These are phyloP conservation scores for Rhabdomys pumilio DNA, from an alignment of 2,797 vertebrate species.

Conservation along the genomic window DNA sequence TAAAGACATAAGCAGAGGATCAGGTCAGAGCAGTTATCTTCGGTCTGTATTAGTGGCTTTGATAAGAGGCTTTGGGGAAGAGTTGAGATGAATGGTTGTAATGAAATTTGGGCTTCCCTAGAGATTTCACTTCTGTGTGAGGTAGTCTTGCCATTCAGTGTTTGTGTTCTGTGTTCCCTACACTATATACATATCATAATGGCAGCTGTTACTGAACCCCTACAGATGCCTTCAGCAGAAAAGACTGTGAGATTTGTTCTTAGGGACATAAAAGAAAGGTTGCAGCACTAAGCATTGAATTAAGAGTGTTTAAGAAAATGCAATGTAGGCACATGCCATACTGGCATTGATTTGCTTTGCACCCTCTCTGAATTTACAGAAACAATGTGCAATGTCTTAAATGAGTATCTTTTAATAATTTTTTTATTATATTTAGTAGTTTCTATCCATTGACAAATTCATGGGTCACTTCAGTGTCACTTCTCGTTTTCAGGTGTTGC, in stretches of 20 bases:
- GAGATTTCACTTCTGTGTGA: conserved; percentile 72
- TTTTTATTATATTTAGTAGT: conserved; percentile 21
- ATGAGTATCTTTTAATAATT: neutral
- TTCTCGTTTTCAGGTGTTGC: conserved; percentile 51
- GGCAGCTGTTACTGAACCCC: conserved; percentile 47
- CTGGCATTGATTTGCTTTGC: neutral
- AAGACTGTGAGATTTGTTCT: conserved; percentile 50
- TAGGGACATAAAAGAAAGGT: neutral
- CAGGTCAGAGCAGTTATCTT: conserved; percentile 76
- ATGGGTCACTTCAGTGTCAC: neutral
- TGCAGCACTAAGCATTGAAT: conserved; percentile 2
- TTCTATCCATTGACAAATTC: conserved; percentile 65
- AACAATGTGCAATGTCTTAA: neutral
- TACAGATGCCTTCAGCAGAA: conserved; percentile 41
- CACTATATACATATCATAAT: conserved; percentile 22
- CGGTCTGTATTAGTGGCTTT: conserved; percentile 79
- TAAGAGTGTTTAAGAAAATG: neutral
- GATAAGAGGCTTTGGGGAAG: conserved; percentile 74
- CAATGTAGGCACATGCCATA: neutral
- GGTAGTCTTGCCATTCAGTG: neutral
- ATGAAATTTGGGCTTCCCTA: conserved; percentile 73
- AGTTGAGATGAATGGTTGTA: conserved; percentile 70
- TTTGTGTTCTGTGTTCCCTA: conserved; percentile 9
- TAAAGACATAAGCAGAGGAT: conserved; percentile 69
- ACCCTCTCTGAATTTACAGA: neutral